A percentile compares a stretch with the other conserved stretches of the same genome.
Evolutionary conservation across 2,888 invertebrate species (phyloP).

Genomic region (Iselma pallidipennis): DNA sequence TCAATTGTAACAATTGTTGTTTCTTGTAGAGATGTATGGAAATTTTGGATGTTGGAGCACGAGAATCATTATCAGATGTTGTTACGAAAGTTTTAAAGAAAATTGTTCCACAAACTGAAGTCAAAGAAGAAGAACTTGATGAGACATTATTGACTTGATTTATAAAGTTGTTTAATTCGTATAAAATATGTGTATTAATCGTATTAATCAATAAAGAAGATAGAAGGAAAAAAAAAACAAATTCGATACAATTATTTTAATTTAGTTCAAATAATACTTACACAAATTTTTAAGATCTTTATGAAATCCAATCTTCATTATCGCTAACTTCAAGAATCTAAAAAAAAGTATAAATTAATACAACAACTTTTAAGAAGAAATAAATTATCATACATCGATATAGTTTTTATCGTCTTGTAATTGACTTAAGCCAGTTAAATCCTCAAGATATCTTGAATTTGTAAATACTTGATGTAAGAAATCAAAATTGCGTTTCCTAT

Average conservation of each 20-base stretch:
- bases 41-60: constrained; percentile 83
- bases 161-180: not conserved
- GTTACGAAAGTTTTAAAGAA: constrained; percentile 87
- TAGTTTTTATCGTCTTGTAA: constrained; percentile 65
- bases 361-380: not conserved
- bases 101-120: constrained; percentile 73
- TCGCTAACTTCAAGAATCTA: constrained; percentile 44
- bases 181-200: not conserved
- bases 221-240: no score
- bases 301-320: constrained; percentile 29
- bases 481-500: constrained; percentile 62
- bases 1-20: no score
- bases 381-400: constrained; percentile 58
- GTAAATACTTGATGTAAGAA: constrained; percentile 82
- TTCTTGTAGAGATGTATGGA: constrained; percentile 69
- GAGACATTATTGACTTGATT: constrained; percentile 85
- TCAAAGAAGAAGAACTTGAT: constrained; percentile 90
- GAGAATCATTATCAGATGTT: constrained; percentile 87
- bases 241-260: no score
- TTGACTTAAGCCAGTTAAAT: constrained; percentile 78
- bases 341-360: constrained; percentile 20
- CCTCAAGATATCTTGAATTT: constrained; percentile 80
- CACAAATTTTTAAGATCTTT: not conserved
- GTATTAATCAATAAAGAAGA: not conserved
- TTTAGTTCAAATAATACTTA: no score